Evolutionary conservation across 2,113 vertebrate species (phyloP).

Genomic region (Mus pahari): DNA sequence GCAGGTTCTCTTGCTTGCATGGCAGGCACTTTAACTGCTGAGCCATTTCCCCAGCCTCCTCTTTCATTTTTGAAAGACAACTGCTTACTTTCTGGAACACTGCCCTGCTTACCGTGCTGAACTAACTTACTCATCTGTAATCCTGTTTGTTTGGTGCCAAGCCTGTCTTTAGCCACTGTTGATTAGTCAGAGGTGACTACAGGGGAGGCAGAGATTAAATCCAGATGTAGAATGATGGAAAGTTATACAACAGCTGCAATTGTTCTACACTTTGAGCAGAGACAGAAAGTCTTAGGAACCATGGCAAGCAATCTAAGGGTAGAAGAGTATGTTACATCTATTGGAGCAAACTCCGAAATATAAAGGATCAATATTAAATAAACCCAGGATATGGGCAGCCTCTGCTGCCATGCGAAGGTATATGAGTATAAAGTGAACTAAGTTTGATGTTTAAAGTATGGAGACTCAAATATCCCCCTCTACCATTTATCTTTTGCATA

Average conservation of each 20-base stretch:
- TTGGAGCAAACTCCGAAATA: not conserved
- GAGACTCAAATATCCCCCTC: not conserved
- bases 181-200: constrained; percentile 11
- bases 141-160: not conserved
- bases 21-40: not conserved
- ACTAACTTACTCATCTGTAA: constrained; percentile 24
- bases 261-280: constrained; percentile 17
- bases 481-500: not conserved
- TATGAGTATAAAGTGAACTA: not conserved
- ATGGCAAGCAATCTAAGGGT: not conserved
- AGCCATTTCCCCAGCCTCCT: not conserved
- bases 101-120: not conserved
- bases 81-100: constrained; percentile 35
- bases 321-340: constrained; percentile 4
- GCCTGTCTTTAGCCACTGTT: constrained; percentile 28
- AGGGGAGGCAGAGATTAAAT: not conserved
- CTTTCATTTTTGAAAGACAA: constrained; percentile 51
- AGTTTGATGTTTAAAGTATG: not conserved
- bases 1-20: not conserved
- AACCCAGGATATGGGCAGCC: not conserved
- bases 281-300: constrained; percentile 7
- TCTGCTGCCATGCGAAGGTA: not conserved
- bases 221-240: not conserved
- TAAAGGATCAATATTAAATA: constrained; percentile 7
- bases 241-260: not conserved